Evolutionary conservation across 2,888 invertebrate species (phyloP).

Genomic region (Helleia helle): DNA sequence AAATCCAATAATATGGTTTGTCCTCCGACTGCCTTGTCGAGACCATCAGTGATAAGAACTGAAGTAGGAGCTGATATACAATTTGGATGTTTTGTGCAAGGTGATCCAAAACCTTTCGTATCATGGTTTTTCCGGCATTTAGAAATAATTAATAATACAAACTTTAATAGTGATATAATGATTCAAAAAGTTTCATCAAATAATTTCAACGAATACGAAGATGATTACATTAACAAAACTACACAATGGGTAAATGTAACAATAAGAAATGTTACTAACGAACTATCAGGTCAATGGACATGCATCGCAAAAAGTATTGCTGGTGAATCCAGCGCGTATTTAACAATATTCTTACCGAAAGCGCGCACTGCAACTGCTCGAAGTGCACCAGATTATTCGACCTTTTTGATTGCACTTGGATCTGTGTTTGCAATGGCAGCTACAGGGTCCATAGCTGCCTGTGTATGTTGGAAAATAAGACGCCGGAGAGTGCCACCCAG

Average conservation of each 20-base stretch:
- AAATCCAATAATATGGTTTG: conserved; percentile 86
- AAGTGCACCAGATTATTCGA: conserved; percentile 81
- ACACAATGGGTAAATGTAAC: conserved; percentile 86
- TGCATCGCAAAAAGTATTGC: conserved; percentile 83
- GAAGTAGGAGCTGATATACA: conserved; percentile 88
- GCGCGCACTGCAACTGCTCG: conserved; percentile 84
- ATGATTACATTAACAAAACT: conserved; percentile 59
- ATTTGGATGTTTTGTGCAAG: conserved; percentile 84
- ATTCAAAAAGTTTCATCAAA: conserved; percentile 41
- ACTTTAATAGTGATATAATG: conserved; percentile 43
- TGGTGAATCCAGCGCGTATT: conserved; percentile 75
- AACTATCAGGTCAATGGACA: conserved; percentile 88
- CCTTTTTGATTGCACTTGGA: conserved; percentile 80
- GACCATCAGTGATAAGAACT: conserved; percentile 76
- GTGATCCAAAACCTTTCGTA: conserved; percentile 87
- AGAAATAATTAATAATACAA: conserved; percentile 44
- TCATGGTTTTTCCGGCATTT: conserved; percentile 84
- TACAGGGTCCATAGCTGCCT: conserved; percentile 69
- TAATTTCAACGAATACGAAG: conserved; percentile 48
- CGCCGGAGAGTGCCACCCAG: conserved; percentile 80
- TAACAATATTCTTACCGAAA: conserved; percentile 65
- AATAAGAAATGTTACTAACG: conserved; percentile 85
- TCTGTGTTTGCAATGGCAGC: conserved; percentile 80
- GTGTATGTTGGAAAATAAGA: conserved; percentile 76
- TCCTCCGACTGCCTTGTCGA: conserved; percentile 78